phyloP scores from a whole-genome alignment of 2,888 invertebrate genomes.

The Meandrusa payeni region DNA sequence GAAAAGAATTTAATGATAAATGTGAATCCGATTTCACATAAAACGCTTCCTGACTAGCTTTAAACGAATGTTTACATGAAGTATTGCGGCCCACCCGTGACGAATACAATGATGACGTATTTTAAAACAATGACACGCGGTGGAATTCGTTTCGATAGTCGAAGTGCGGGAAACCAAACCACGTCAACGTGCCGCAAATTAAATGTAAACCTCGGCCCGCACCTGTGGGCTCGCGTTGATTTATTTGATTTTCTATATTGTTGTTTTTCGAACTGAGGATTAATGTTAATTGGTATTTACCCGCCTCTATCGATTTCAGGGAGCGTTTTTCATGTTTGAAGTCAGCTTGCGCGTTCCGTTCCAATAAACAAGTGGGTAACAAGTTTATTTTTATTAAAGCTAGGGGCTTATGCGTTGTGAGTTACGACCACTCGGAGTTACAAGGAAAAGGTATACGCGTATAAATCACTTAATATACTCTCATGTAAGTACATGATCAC shows the following conservation, averaged over 20 bases:
- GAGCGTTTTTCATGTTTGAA: slow-evolving; percentile 20
- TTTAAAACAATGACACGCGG: slow-evolving; percentile 11
- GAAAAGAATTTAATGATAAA: too few relatives aligned
- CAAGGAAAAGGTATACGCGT: too few relatives aligned
- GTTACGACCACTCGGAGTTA: slow-evolving; percentile 6
- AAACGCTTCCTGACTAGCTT: too few relatives aligned
- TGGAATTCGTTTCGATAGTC: slow-evolving; percentile 2
- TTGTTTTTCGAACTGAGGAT: slow-evolving; percentile 22
- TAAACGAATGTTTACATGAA: neutral
- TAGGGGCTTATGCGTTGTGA: slow-evolving; percentile 12
- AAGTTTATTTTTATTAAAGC: slow-evolving; percentile 22
- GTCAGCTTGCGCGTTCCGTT: slow-evolving; percentile 17
- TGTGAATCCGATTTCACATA: too few relatives aligned
- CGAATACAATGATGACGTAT: slow-evolving; percentile 4
- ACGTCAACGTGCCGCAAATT: slow-evolving; percentile 12
- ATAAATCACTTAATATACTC: too few relatives aligned
- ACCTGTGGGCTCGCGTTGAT: slow-evolving; percentile 15
- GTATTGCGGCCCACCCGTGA: neutral
- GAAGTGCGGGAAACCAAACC: slow-evolving; percentile 10
- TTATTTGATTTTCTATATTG: slow-evolving; percentile 26
- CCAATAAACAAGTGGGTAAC: slow-evolving; percentile 23
- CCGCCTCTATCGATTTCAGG: slow-evolving; percentile 20
- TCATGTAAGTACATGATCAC: too few relatives aligned
- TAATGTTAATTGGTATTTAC: slow-evolving; percentile 34
- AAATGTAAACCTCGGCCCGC: slow-evolving; percentile 20